phyloP scores from a whole-genome alignment of 2,888 invertebrate genomes.

The Pasiphila rectangulata region DNA sequence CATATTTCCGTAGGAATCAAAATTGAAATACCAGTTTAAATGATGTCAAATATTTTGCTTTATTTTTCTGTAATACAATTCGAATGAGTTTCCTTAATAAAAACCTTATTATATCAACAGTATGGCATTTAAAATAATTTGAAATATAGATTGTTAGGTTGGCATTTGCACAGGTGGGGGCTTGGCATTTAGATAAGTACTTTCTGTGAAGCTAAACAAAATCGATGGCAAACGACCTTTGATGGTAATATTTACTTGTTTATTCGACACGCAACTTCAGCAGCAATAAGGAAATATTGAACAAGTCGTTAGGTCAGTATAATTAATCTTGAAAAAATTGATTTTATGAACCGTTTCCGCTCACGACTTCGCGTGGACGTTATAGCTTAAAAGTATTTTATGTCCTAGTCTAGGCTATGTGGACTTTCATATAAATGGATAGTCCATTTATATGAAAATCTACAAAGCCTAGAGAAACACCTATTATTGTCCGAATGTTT shows the following conservation, averaged over 20 bases:
- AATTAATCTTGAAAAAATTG: slow-evolving; percentile 4
- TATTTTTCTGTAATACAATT: slow-evolving; percentile 3
- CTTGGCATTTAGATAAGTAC: slow-evolving; percentile 56
- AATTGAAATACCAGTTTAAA: slow-evolving; percentile 4
- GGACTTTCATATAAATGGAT: no score
- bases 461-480: no score
- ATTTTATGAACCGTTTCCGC: neutral
- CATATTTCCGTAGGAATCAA: neutral
- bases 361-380: no score
- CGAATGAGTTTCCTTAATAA: slow-evolving; percentile 12
- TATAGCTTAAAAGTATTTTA: no score
- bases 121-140: slow-evolving; percentile 30
- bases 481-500: no score
- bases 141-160: slow-evolving; percentile 36
- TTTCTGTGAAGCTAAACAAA: slow-evolving; percentile 36
- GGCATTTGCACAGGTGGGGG: slow-evolving; percentile 64
- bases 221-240: slow-evolving; percentile 69
- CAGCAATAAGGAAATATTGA: slow-evolving; percentile 18
- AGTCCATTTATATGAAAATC: no score
- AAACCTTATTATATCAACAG: slow-evolving; percentile 17
- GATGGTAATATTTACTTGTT: slow-evolving; percentile 26
- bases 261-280: slow-evolving; percentile 32
- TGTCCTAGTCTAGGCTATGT: no score
- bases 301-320: slow-evolving; percentile 3
- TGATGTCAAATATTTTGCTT: neutral